Base-by-base conservation (phyloP, 2,113 vertebrate genomes). In the Myocastor coypus region DNA sequence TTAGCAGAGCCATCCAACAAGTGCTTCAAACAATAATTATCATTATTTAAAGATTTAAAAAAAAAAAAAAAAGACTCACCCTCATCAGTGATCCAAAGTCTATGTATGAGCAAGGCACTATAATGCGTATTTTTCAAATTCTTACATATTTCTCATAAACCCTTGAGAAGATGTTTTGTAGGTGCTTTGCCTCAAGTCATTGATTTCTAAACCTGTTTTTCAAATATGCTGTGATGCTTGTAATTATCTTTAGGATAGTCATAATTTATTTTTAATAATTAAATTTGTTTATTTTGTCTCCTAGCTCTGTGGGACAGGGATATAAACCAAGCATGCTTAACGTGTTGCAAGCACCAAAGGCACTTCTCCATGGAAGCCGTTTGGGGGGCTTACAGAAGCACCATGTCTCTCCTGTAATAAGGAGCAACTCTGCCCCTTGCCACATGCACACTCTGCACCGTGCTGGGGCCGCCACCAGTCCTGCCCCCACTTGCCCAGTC, bases 151-250 rank as follows among this genome's bases (percentile, higher is more conserved):
- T 86, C 92, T 34, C 66, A 92, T 42, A 64, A 82, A 73, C 14
- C 78, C 57, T 77, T 75, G 13, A 30, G 32, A 22, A 46, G 24
- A 87, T 46, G 85, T 71, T 73, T 77, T 77, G 13, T 22, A 69
- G 42, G 22, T 40, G 3, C 92, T 91, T 46, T 55, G 34, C 82
- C 71, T 75, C 26, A 94, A 75, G 52, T 73, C 61, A 80, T 20
- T 94, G 73, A 69, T 68, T 91, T 50, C 57, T 75, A 85, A 84
- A n/a, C 22, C 19, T 82, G 12, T 81, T 64, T 94, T 92, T 91
- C 88, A 88, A 80, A 71, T 71, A 32, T 9, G 7, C 63, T 85
- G 59, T 22, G 1, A 52, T 78, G 12, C 63, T 87, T 34, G 30
- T 80, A 82, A 63, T 90, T 82, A 80, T 32, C 32, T 80, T 61